A percentile compares a stretch with the other conserved stretches of the same genome.
Conservation (phyloP, 2,113 vertebrate species). For the Siniperca knerii region DNA sequence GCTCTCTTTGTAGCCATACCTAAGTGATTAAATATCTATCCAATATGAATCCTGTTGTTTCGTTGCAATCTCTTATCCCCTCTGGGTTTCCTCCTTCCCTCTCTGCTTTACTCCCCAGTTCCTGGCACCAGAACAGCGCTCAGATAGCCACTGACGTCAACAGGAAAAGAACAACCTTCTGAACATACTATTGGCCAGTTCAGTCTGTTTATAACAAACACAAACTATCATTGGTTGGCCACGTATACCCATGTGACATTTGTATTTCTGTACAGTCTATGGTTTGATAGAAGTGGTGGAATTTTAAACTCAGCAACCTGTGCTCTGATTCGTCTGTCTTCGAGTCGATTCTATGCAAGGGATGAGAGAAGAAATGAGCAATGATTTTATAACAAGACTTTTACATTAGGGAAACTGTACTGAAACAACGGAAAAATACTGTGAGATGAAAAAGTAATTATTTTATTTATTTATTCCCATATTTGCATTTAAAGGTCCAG, state of each 20-base stretch:
- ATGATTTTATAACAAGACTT: neutral
- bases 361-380: neutral
- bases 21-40: neutral
- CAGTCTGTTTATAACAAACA: constrained; percentile 55
- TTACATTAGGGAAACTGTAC: neutral
- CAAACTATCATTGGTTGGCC: constrained; percentile 32
- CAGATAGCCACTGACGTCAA: constrained; percentile 47
- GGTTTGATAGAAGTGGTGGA: constrained; percentile 2
- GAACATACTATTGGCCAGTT: constrained; percentile 39
- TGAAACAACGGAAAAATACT: neutral
- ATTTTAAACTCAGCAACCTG: constrained; percentile 33
- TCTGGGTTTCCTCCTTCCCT: constrained; percentile 29
- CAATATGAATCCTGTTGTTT: constrained; percentile 8
- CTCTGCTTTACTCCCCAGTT: constrained; percentile 32
- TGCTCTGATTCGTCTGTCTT: constrained; percentile 36
- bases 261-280: no score
- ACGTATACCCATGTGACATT: constrained; percentile 16
- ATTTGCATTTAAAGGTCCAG: neutral
- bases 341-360: constrained; percentile 40
- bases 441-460: neutral
- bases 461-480: neutral
- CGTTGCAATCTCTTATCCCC: constrained; percentile 11
- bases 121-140: constrained; percentile 48
- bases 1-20: constrained; percentile 1
- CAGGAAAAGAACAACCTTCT: constrained; percentile 17